A percentile compares a stretch with the other conserved stretches of the same genome.
These are phyloP conservation scores for Ganaspis brasiliensis DNA, from an alignment of 2,888 invertebrate species.

Conservation along the genomic window DNA sequence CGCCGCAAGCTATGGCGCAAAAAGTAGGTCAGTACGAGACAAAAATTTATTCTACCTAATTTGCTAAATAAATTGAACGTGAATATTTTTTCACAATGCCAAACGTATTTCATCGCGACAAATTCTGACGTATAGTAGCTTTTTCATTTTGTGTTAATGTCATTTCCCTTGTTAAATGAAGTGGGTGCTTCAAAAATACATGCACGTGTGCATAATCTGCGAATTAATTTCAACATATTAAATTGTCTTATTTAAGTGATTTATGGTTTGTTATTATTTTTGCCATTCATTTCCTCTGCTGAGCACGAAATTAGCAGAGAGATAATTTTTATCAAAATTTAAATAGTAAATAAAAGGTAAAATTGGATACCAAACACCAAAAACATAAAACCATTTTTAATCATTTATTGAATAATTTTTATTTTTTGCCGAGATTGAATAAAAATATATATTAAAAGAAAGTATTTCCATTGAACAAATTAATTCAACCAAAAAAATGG, in stretches of 20 bases:
- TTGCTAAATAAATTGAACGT: slow-evolving; percentile 38
- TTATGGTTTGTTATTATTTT: background rate
- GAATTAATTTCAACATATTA: background rate
- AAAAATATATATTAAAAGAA: no score
- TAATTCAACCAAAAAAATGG: no score
- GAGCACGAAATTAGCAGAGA: no score
- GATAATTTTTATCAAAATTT: background rate
- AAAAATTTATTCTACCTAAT: slow-evolving; percentile 39
- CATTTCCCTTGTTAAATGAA: slow-evolving; percentile 3
- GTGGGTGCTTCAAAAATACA: background rate
- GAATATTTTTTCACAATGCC: slow-evolving; percentile 31
- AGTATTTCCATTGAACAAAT: no score
- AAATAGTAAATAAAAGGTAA: no score
- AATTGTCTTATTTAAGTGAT: slow-evolving; percentile 1
- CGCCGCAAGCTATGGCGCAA: background rate
- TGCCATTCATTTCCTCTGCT: background rate
- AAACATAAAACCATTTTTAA: no score
- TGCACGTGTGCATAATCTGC: background rate
- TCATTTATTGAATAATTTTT: no score
- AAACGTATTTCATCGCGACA: slow-evolving; percentile 22
- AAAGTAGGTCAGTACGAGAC: slow-evolving; percentile 29
- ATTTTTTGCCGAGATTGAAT: no score
- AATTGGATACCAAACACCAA: no score
- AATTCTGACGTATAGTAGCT: slow-evolving; percentile 28
- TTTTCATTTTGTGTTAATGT: background rate